Evolutionary conservation across 1,140 invertebrate genomes (phyloP), one percentile per base, ranked within the genome.

Genomic region (Adoxophyes honmai): DNA sequence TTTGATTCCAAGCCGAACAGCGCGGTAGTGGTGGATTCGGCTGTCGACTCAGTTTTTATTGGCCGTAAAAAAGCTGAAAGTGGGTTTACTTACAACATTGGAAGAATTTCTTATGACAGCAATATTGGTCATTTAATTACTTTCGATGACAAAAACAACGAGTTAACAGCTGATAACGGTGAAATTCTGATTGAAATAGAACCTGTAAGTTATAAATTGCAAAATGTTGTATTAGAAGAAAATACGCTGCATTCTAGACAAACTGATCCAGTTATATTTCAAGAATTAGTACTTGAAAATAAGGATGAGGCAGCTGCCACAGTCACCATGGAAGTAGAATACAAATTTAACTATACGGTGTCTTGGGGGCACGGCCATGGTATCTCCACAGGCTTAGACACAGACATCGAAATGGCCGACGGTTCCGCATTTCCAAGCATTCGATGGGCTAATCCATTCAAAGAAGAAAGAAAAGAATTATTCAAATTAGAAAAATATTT

Each of bases 361-460:
- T 93, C 93, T 70, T 96, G 95, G 94, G 95, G 95, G 16, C 93
- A 95, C 57, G 93, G 93, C 0, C 93, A 94, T 59, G 94, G 92
- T 0, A 93, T 95, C 55, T 90, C 94, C 4, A 94, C 92, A 54
- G 95, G 94, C 0, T 78, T 96, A 48, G 92, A 93, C 55, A 95
- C 94, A 7, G 92, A 89, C 10, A 92, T 96, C 48, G 91, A 83
- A 34, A 81, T 93, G 57, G 88, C 84, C 13, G 92, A 94, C 63
- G 91, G 90, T 2, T 89, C 89, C 0, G 69, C 70, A 21, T 78
- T 92, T 3, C 89, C 91, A 0, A 89, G 93, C 60, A 92, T 94
- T 53, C 90, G 91, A 59, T 96, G 95, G 94, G 94, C 93, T 1
- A 90, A 93, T 14, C 90, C 90, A 15, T 90, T 91, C 34, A 86